Base-by-base conservation (phyloP, 2,888 invertebrate species). In the Exocentrus adspersus region DNA sequence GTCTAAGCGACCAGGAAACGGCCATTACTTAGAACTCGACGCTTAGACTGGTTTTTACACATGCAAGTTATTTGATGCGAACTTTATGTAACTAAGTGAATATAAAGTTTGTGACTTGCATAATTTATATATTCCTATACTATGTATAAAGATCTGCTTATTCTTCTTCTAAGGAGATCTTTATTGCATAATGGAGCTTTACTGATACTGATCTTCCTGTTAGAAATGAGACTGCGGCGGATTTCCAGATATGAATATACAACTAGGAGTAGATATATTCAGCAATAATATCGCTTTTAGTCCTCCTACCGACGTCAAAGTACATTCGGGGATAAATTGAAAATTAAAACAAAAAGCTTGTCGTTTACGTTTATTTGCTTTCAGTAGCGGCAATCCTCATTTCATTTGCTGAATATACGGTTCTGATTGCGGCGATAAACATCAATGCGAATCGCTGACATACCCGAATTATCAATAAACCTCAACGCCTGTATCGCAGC, bases 391-490 rank as follows among this genome's bases (percentile, higher is more conserved):
- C 63, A 62, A 68, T 68, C 62, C 67, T 58, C 48, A 62, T 67
- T 71, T 51, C 64, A 61, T 66, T 71, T 71, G 67, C 68, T 69
- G 70, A 71, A 65, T 54, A 67, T 58, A 67, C 71, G 64, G 65
- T 69, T 69, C 68, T 69, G 69, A 71, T 69, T 67, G 71, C 69
- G 62, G 61, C 67, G 65, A 70, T 66, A 67, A 70, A 52, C 65
- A 62, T 68, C 67, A 60, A 65, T 65, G 57, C 62, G 56, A 60
- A 61, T 59, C 59, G 41, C 59, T 61, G 59, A 68, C 63, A 62
- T 69, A 67, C 37, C n/a, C 37, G 37, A 9, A 37, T 64, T 69
- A 70, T 68, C 70, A 70, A 72, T 70, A 70, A 72, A 70, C 62
- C 59, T 53, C 64, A 42, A 24, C 7, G 24, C 7, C 24, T 5